Evolutionary conservation across 2,113 vertebrate species (phyloP).

Genomic region (Notothenia rossii): DNA sequence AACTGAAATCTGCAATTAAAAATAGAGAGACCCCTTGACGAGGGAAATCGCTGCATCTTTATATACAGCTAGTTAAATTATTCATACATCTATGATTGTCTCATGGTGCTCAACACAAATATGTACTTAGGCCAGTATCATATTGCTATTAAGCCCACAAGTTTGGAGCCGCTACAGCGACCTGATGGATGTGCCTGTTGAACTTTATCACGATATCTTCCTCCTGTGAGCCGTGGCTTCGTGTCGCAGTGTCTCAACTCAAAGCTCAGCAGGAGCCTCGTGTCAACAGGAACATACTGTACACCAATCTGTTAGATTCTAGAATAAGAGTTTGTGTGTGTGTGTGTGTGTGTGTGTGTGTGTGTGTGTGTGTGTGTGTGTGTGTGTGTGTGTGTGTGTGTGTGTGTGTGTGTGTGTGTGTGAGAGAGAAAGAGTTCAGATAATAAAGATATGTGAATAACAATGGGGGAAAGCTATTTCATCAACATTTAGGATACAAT

Average conservation of each 20-base stretch:
- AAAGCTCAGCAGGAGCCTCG: slow-evolving; percentile 39
- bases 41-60: slow-evolving; percentile 23
- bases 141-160: neutral
- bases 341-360: neutral
- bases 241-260: neutral
- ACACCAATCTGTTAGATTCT: slow-evolving; percentile 28
- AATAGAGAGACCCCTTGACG: slow-evolving; percentile 26
- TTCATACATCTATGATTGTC: slow-evolving; percentile 67
- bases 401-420: too few relatives aligned
- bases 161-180: neutral
- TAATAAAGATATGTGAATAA: too few relatives aligned
- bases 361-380: neutral
- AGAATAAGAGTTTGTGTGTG: neutral
- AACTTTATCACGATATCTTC: neutral
- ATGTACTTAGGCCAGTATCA: neutral
- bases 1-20: slow-evolving; percentile 12
- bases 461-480: too few relatives aligned
- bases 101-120: slow-evolving; percentile 13
- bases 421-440: too few relatives aligned
- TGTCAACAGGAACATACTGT: slow-evolving; percentile 20
- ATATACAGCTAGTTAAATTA: slow-evolving; percentile 65
- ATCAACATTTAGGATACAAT: too few relatives aligned
- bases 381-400: too few relatives aligned
- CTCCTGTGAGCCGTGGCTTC: neutral
- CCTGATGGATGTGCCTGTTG: neutral